Percentiles rank a stretch among this genome's conserved stretches.
These are phyloP conservation scores for Drosophila takahashii DNA, from an alignment of 1,140 invertebrate species.

Conservation along the genomic window DNA sequence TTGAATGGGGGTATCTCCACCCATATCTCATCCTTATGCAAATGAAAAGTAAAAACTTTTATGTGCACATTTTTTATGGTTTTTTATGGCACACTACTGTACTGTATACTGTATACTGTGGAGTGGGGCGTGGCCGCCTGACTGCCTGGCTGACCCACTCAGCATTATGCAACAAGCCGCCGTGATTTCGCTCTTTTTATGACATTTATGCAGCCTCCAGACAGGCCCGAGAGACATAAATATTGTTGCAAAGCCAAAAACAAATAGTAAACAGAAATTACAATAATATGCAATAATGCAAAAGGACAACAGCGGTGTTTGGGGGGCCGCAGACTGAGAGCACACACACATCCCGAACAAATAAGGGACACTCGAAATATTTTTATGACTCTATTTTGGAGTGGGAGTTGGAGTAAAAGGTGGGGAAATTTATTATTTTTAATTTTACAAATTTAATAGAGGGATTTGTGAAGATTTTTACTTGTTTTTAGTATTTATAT, in stretches of 20 bases:
- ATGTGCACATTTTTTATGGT: slow-evolving; percentile 64
- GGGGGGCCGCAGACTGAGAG: slow-evolving; percentile 3
- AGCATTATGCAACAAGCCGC: slow-evolving; percentile 58
- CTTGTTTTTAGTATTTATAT: too few relatives aligned
- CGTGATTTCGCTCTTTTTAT: slow-evolving; percentile 61
- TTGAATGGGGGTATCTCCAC: not conserved
- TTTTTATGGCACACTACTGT: slow-evolving; percentile 37
- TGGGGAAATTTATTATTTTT: not conserved
- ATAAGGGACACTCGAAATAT: slow-evolving; percentile 13
- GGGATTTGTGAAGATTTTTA: too few relatives aligned
- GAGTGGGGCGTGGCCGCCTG: slow-evolving; percentile 24
- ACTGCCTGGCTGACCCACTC: slow-evolving; percentile 60
- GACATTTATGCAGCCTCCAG: slow-evolving; percentile 42
- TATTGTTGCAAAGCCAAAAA: slow-evolving; percentile 79
- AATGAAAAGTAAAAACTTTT: slow-evolving; percentile 78
- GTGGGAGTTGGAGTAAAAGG: not conserved
- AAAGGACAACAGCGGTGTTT: slow-evolving; percentile 65
- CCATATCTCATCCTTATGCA: slow-evolving; percentile 58
- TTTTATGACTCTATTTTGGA: not conserved
- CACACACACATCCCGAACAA: slow-evolving; percentile 11
- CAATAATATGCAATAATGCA: slow-evolving; percentile 82
- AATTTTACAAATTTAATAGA: not conserved
- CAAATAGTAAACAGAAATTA: slow-evolving; percentile 81
- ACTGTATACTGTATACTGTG: not conserved
- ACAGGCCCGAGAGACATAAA: slow-evolving; percentile 51